These are phyloP conservation scores for Gobiocypris rarus DNA, from an alignment of 2,113 vertebrate species.

Conservation along the genomic window DNA sequence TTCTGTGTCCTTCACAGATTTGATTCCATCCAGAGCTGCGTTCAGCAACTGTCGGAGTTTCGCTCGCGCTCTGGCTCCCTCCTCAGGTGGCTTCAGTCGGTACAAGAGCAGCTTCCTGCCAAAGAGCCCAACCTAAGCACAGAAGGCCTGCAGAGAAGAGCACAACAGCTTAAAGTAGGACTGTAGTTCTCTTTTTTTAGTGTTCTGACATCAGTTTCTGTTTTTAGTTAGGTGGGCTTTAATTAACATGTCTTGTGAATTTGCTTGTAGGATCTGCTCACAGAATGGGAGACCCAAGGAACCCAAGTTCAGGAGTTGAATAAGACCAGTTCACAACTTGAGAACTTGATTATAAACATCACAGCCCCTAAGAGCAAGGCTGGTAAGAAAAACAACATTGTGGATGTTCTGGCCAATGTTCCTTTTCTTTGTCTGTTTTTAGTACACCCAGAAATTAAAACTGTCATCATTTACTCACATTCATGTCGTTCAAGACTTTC, in stretches of 20 bases:
- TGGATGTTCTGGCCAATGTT: background rate
- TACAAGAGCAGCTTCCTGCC: conserved; percentile 82
- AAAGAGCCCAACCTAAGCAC: conserved; percentile 81
- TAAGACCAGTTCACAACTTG: conserved; percentile 85
- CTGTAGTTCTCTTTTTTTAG: conserved; percentile 11
- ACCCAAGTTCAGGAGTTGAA: conserved; percentile 85
- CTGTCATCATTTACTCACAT: background rate
- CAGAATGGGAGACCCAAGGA: conserved; percentile 85
- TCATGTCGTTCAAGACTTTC: background rate
- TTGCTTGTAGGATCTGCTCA: conserved; percentile 80
- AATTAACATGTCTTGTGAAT: conserved; percentile 10
- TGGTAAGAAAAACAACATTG: conserved; percentile 72
- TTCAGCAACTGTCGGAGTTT: conserved; percentile 76
- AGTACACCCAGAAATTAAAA: background rate
- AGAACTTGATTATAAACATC: conserved; percentile 89
- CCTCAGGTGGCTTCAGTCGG: conserved; percentile 89
- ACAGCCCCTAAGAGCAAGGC: conserved; percentile 84
- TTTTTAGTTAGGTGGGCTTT: background rate
- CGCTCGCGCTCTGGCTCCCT: conserved; percentile 75
- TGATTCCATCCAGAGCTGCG: conserved; percentile 72
- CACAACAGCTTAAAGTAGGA: conserved; percentile 87
- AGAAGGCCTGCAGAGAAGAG: conserved; percentile 83
- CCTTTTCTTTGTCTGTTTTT: background rate
- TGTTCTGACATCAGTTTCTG: background rate
- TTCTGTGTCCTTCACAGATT: conserved; percentile 61